phyloP scores from a whole-genome alignment of 1,140 invertebrate genomes.

The Vanessa tameamea region DNA sequence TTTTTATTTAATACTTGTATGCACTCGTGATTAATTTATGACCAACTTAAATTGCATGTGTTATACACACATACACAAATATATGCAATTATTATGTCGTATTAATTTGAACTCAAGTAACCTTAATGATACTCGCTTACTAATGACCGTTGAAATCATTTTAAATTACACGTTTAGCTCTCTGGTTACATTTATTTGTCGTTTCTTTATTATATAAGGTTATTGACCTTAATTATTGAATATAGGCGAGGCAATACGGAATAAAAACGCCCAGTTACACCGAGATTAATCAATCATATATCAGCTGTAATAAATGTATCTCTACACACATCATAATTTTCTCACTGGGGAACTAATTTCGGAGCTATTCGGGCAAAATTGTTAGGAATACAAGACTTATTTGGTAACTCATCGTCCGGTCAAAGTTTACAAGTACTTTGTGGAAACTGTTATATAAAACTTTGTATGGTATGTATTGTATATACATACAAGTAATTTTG shows the following conservation, averaged over 20 bases:
- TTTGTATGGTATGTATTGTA: neutral
- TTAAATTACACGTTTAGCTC: too few relatives aligned
- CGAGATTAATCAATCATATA: neutral
- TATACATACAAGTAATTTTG: neutral
- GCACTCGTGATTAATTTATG: too few relatives aligned
- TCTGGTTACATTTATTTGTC: too few relatives aligned
- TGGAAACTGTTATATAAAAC: neutral
- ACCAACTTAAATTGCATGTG: too few relatives aligned
- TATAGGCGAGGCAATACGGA: too few relatives aligned
- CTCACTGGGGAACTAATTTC: neutral
- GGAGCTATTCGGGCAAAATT: neutral
- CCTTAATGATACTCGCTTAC: too few relatives aligned
- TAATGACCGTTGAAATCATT: too few relatives aligned
- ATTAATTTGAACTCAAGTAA: too few relatives aligned
- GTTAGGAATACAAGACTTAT: conserved; percentile 8
- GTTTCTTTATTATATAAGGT: neutral
- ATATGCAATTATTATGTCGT: too few relatives aligned
- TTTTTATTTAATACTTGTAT: too few relatives aligned
- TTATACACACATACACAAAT: too few relatives aligned
- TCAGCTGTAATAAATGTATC: neutral
- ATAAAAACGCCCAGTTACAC: neutral
- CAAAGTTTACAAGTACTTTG: neutral
- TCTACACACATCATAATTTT: neutral
- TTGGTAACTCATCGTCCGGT: conserved; percentile 5
- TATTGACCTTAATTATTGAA: neutral